Evolutionary conservation across 2,888 invertebrate species (phyloP), one percentile per base, ranked within the genome.

Genomic region (Sphaeridia pumilis): DNA sequence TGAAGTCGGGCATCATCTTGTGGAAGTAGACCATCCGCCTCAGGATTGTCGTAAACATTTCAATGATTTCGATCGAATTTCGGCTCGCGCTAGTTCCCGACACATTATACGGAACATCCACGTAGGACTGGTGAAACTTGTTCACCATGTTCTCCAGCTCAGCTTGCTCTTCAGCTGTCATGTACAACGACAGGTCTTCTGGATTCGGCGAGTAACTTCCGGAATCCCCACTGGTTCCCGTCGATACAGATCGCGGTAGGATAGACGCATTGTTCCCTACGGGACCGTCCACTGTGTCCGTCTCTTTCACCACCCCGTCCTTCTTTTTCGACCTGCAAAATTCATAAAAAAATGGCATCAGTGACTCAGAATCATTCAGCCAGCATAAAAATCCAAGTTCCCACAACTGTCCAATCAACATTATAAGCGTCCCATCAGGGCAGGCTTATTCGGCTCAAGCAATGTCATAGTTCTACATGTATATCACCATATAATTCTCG

Each of bases 41-140:
- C 4, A 70, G 61, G 26, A 66, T 65, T 3, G 68, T 67, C 12
- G 67, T 67, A 50, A 69, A 69, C 66, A 69, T 67, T 56, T 66
- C 63, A 21, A 69, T 63, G 1, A 69, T 66, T 46, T 68, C 67
- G 3, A 65, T 54, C 5, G 60, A 52, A 21, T 56, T 54, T 17
- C 60, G 24, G 27, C 42, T 56, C n/a, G 54, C 56, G 14, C 46
- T 43, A 14, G 44, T 35, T 10, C 51, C 38, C 2, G 61, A 55
- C 2, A 53, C 59, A 7, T 46, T 52, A 55, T 66, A 66, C 27
- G 67, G 67, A 42, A 67, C 64, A 41, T 65, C 60, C 14, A 47
- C 50, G 52, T 67, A 68, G 7, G 67, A 63, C 3, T 60, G 55
- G 21, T 63, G 61, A 60, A 66, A 67, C n/a, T 66, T 63, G 17